phyloP scores from a whole-genome alignment of 64 coral and sea anemone species.

The Montipora efflorescens region DNA sequence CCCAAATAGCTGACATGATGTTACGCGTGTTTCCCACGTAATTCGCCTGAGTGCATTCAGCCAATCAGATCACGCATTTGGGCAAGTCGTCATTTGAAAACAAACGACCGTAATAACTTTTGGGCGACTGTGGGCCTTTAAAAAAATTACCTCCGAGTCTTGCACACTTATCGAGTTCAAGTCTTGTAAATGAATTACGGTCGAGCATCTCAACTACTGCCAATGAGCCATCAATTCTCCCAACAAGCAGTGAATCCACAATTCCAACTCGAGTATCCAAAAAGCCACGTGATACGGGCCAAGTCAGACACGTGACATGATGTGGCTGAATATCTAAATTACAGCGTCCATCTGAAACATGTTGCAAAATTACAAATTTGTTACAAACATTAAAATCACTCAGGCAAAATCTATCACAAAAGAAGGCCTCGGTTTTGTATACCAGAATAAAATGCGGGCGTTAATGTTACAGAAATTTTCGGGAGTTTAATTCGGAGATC shows the following conservation, averaged over 20 bases:
- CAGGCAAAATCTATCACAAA: too few species aligned
- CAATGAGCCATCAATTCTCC: slow-evolving; percentile 71
- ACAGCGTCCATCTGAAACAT: slow-evolving; percentile 61
- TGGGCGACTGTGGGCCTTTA: too few species aligned
- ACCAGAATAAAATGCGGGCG: too few species aligned
- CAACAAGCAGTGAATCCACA: slow-evolving; percentile 79
- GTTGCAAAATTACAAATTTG: neutral
- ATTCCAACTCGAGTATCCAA: slow-evolving; percentile 83
- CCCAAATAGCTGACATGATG: too few species aligned
- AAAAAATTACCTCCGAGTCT: slow-evolving; percentile 49
- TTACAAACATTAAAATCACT: neutral
- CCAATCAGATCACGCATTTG: too few species aligned
- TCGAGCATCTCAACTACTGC: slow-evolving; percentile 83
- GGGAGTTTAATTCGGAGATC: too few species aligned
- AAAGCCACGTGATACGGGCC: slow-evolving; percentile 88
- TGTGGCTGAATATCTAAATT: slow-evolving; percentile 87
- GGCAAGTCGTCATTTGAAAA: too few species aligned
- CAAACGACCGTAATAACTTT: too few species aligned
- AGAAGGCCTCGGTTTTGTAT: too few species aligned
- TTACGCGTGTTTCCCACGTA: too few species aligned
- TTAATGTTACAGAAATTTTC: too few species aligned
- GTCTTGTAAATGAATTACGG: slow-evolving; percentile 70
- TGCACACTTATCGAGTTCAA: slow-evolving; percentile 78
- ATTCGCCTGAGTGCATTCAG: too few species aligned
- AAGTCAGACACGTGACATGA: slow-evolving; percentile 85